phyloP scores from a whole-genome alignment of 2,113 vertebrate species.

The Orcinus orca region DNA sequence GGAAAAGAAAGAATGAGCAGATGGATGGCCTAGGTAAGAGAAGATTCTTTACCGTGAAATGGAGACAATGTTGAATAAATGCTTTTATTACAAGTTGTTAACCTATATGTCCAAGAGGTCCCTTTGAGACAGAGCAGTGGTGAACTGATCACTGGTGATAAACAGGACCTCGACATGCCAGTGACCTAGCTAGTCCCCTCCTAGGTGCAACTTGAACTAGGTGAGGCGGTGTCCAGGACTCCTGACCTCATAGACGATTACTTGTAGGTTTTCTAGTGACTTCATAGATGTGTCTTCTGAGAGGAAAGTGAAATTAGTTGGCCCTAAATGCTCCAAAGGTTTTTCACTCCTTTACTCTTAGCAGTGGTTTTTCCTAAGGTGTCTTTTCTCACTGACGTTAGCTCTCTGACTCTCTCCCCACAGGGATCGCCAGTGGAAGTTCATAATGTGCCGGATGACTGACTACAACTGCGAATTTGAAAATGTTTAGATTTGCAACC shows the following conservation, averaged over 20 bases:
- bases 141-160: neutral
- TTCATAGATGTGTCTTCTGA: neutral
- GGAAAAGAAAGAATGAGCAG: neutral
- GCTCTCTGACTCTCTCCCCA: slow-evolving; percentile 61
- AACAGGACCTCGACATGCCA: no score
- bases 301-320: neutral
- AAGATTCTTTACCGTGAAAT: neutral
- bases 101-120: neutral
- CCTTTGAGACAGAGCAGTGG: neutral
- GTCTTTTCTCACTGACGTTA: slow-evolving; percentile 24
- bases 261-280: neutral
- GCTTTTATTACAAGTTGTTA: neutral
- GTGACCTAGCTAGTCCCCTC: neutral
- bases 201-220: no score
- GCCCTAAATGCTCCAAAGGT: no score
- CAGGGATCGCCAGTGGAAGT: slow-evolving; percentile 99
- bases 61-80: neutral
- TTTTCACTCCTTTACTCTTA: fast-evolving
- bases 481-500: slow-evolving; percentile 84
- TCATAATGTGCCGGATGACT: slow-evolving; percentile 97
- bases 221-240: neutral
- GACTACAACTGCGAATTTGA: slow-evolving; percentile 94
- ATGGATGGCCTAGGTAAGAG: neutral
- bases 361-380: fast-evolving
- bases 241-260: neutral